Percentiles rank a stretch among this genome's conserved stretches.
Evolutionary conservation across 1,140 invertebrate species (phyloP).

Genomic region (Drosophila equinoxialis): DNA sequence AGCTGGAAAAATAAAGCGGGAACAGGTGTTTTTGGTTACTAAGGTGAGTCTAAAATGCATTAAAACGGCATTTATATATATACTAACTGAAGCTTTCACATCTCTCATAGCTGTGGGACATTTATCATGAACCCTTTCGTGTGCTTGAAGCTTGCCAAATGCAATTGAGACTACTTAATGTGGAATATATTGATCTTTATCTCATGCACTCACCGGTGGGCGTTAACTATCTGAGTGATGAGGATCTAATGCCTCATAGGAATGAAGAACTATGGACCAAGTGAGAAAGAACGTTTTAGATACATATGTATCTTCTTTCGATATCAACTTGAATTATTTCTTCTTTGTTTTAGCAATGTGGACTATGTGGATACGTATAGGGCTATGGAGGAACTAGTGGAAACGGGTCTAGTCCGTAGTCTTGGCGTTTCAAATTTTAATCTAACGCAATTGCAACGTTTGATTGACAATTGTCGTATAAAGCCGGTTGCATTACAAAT

Average conservation of each 20-base stretch:
- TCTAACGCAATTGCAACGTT: constrained; percentile 88
- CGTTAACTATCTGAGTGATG: constrained; percentile 43
- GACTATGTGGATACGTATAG: constrained; percentile 95
- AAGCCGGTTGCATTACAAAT: constrained; percentile 91
- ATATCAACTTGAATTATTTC: not conserved
- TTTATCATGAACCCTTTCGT: constrained; percentile 55
- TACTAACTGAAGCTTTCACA: not conserved
- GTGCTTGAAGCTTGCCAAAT: constrained; percentile 72
- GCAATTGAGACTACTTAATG: constrained; percentile 85
- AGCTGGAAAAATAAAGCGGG: constrained; percentile 85
- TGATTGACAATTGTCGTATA: constrained; percentile 87
- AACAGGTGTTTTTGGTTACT: constrained; percentile 88
- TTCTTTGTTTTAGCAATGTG: constrained; percentile 70
- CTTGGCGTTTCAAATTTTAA: constrained; percentile 97
- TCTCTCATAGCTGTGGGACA: constrained; percentile 50
- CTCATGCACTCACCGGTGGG: constrained; percentile 90
- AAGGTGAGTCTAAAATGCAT: constrained; percentile 83
- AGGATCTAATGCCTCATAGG: constrained; percentile 51
- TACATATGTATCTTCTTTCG: not conserved
- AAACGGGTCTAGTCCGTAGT: constrained; percentile 88
- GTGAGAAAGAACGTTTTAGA: constrained; percentile 40
- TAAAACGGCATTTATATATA: not conserved
- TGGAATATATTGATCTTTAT: constrained; percentile 91
- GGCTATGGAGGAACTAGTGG: constrained; percentile 90
- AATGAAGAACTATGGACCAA: constrained; percentile 41